phyloP scores from a whole-genome alignment of 1,140 invertebrate genomes.

The Linepithema humile region DNA sequence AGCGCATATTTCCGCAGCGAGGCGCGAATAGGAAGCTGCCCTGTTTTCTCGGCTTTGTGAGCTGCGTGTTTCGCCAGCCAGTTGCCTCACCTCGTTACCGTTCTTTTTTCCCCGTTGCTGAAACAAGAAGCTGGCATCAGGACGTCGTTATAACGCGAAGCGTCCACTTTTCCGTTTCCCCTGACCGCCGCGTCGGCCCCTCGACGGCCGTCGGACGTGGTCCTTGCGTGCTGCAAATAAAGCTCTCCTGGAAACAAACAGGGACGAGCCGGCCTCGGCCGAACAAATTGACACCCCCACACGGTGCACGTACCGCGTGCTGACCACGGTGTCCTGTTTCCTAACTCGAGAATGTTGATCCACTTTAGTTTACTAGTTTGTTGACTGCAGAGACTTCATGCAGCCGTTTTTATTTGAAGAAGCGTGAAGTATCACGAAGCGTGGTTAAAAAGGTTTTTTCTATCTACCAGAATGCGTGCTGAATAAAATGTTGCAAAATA shows the following conservation, averaged over 20 bases:
- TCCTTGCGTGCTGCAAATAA: slow-evolving; percentile 80
- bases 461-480: neutral
- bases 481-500: neutral
- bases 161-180: slow-evolving; percentile 65
- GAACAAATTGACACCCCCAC: slow-evolving; percentile 79
- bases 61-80: slow-evolving; percentile 65
- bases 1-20: slow-evolving; percentile 31
- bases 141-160: slow-evolving; percentile 78
- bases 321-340: slow-evolving; percentile 53
- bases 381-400: neutral
- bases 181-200: slow-evolving; percentile 51
- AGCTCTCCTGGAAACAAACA: slow-evolving; percentile 81
- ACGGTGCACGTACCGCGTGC: slow-evolving; percentile 67
- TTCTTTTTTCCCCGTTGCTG: slow-evolving; percentile 73
- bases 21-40: neutral
- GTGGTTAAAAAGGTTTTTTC: neutral
- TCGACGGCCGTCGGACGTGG: slow-evolving; percentile 56
- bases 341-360: slow-evolving; percentile 63
- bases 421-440: neutral
- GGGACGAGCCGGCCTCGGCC: slow-evolving; percentile 66
- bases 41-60: slow-evolving; percentile 59
- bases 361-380: slow-evolving; percentile 57
- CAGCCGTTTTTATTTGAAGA: slow-evolving; percentile 14
- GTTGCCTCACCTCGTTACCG: slow-evolving; percentile 73
- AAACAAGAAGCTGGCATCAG: slow-evolving; percentile 82